phyloP scores from a whole-genome alignment of 2,797 vertebrate species.

The Scomberomorus guttatus region DNA sequence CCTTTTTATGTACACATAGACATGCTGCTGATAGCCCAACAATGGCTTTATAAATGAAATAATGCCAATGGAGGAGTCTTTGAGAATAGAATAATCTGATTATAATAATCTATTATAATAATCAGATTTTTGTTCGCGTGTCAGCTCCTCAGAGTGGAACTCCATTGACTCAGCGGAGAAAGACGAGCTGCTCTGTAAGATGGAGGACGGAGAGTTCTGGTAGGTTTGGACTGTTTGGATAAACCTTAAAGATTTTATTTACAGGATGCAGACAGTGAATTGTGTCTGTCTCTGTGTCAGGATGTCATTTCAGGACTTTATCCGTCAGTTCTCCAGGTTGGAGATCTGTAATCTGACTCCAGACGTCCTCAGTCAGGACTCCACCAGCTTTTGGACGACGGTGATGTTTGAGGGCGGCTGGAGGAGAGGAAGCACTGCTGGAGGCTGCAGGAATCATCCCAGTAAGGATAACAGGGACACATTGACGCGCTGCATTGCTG shows the following conservation, averaged over 20 bases:
- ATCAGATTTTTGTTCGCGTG: background rate
- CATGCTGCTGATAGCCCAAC: too few relatives aligned
- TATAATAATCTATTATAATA: too few relatives aligned
- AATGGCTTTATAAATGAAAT: too few relatives aligned
- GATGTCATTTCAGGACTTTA: conserved; percentile 84
- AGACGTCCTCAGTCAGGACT: conserved; percentile 75
- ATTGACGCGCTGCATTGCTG: too few relatives aligned
- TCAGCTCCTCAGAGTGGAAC: conserved; percentile 92
- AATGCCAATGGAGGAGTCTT: too few relatives aligned
- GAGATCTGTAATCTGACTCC: conserved; percentile 87
- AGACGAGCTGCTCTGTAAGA: conserved; percentile 87
- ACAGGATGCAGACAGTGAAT: background rate
- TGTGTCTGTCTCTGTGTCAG: conserved; percentile 49
- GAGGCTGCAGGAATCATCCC: conserved; percentile 83
- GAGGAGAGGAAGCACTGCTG: conserved; percentile 82
- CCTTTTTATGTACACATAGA: too few relatives aligned
- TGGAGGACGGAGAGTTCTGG: conserved; percentile 97
- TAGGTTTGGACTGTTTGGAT: conserved; percentile 68
- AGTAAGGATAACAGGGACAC: conserved; percentile 81
- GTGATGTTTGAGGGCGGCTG: conserved; percentile 78
- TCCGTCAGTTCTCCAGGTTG: conserved; percentile 79
- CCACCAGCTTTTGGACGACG: conserved; percentile 72
- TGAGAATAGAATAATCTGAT: too few relatives aligned
- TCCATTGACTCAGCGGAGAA: conserved; percentile 80
- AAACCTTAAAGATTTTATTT: accelerated